Evolutionary conservation across 1,140 invertebrate species (phyloP).

Genomic region (Penaeus vannamei): DNA sequence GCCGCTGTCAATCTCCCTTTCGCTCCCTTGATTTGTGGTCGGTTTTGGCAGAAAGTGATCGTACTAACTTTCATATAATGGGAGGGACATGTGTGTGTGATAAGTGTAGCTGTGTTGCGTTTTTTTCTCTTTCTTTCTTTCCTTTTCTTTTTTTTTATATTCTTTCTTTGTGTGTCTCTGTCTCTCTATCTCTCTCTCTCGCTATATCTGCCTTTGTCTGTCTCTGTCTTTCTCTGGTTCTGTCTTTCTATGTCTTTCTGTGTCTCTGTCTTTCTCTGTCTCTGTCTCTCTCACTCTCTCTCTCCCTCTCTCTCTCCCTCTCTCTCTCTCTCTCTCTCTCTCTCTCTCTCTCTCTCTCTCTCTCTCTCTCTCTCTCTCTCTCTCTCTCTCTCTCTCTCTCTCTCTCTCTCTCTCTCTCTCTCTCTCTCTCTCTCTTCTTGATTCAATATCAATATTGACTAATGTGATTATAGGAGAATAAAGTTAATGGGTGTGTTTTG

Average conservation of each 20-base stretch:
- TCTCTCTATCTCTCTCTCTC: background rate
- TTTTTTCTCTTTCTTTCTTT: background rate
- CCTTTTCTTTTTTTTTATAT: constrained; percentile 10
- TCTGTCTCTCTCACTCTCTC: background rate
- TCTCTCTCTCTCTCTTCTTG: background rate
- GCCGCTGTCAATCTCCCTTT: too few species aligned
- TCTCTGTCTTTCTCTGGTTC: too few species aligned
- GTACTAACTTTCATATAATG: too few species aligned
- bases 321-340: constrained; percentile 1
- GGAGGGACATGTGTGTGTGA: too few species aligned
- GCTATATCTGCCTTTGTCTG: too few species aligned
- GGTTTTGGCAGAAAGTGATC: too few species aligned
- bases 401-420: background rate
- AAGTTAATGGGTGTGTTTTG: too few species aligned
- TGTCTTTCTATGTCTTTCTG: background rate
- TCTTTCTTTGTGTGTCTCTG: background rate
- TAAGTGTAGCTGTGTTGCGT: background rate
- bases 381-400: constrained; percentile 16
- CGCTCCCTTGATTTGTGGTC: too few species aligned
- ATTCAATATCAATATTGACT: too few species aligned
- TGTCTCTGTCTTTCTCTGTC: constrained; percentile 2
- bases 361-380: constrained; percentile 1
- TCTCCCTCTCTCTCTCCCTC: background rate
- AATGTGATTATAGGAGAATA: too few species aligned
- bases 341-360: constrained; percentile 1